Conservation (phyloP, 2,888 invertebrate species). For the Brassicogethes aeneus region DNA sequence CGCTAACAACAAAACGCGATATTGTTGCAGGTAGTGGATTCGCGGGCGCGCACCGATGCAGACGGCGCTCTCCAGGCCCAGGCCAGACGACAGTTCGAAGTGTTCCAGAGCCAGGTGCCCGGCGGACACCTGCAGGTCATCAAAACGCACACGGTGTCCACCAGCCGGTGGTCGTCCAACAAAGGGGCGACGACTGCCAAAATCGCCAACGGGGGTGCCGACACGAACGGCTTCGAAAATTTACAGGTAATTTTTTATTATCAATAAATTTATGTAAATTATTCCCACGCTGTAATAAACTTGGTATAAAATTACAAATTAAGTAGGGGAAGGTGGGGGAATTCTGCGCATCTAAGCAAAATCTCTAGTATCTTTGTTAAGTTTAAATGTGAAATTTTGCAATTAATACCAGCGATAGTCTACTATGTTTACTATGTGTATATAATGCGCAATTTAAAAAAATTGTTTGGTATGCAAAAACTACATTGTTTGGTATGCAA, state of each 20-base stretch:
- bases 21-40: constrained; percentile 48
- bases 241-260: constrained; percentile 30
- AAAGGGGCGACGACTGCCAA: constrained; percentile 3
- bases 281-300: neutral
- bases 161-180: constrained; percentile 26
- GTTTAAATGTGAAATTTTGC: too few species aligned
- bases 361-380: too few species aligned
- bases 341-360: too few species aligned
- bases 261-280: neutral
- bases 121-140: constrained; percentile 62
- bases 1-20: too few species aligned
- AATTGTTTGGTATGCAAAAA: too few species aligned
- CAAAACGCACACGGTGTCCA: constrained; percentile 48
- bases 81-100: constrained; percentile 54
- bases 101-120: constrained; percentile 59
- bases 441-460: too few species aligned
- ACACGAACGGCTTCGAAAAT: constrained; percentile 31
- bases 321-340: too few species aligned
- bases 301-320: too few species aligned
- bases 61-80: constrained; percentile 46
- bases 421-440: too few species aligned
- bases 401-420: too few species aligned
- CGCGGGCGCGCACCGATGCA: constrained; percentile 43
- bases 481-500: too few species aligned
- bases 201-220: neutral